Evolutionary conservation across 35 echinoderm and acorn worm genomes (phyloP).

Genomic region (Anneissia japonica): DNA sequence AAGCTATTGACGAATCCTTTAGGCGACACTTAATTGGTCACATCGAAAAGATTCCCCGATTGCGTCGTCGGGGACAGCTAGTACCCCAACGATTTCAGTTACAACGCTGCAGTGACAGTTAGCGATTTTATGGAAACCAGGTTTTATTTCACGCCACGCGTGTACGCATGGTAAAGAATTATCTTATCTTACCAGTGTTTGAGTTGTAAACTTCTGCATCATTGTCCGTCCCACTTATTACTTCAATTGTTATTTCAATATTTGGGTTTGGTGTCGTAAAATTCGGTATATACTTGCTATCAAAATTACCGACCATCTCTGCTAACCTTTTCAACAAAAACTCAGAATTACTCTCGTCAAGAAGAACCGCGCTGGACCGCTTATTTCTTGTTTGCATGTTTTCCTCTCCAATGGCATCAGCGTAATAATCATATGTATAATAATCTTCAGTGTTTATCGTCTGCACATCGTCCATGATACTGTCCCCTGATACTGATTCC

Average conservation of each 20-base stretch:
- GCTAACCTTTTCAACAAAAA: background rate
- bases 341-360: background rate
- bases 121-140: too few relatives aligned
- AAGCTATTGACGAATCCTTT: too few relatives aligned
- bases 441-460: background rate
- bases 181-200: background rate
- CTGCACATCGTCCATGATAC: background rate
- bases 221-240: slow-evolving; percentile 1
- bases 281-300: background rate
- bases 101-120: too few relatives aligned
- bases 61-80: too few relatives aligned
- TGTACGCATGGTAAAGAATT: too few relatives aligned
- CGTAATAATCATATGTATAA: background rate
- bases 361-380: background rate
- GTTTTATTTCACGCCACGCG: too few relatives aligned
- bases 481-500: background rate
- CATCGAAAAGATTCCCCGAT: too few relatives aligned
- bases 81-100: too few relatives aligned
- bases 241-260: slow-evolving; percentile 48
- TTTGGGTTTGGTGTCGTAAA: slow-evolving; percentile 40
- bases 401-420: background rate
- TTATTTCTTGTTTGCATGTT: background rate
- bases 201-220: background rate
- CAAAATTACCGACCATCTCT: background rate
- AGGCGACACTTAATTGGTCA: too few relatives aligned